These are phyloP conservation scores for Saturnia japonica DNA, from an alignment of 2,888 invertebrate species.

Conservation along the genomic window DNA sequence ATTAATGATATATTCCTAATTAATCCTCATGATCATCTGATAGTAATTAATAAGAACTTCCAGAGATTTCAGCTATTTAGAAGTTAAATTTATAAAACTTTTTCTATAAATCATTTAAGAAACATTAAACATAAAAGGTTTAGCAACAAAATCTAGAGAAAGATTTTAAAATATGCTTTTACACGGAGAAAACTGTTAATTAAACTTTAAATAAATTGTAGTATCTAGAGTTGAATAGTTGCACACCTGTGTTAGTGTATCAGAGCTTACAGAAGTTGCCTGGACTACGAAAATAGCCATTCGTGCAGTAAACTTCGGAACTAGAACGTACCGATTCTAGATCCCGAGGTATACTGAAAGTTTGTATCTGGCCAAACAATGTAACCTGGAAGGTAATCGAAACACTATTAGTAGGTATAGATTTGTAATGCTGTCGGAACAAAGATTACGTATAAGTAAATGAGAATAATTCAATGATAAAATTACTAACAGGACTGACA, in stretches of 20 bases:
- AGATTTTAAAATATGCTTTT: not conserved
- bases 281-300: slow-evolving; percentile 21
- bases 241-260: not conserved
- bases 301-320: slow-evolving; percentile 10
- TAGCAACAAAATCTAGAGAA: not conserved
- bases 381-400: not conserved
- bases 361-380: slow-evolving; percentile 7
- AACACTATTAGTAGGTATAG: not conserved
- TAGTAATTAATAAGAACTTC: not conserved
- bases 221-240: not conserved
- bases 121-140: not conserved
- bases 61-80: not conserved
- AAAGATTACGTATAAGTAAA: not conserved
- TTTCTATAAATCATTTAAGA: not conserved
- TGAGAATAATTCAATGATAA: not conserved
- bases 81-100: not conserved
- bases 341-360: slow-evolving; percentile 21
- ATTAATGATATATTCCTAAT: no score
- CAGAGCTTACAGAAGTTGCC: slow-evolving; percentile 39
- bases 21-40: no score
- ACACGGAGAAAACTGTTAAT: not conserved
- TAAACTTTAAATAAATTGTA: not conserved
- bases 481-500: not conserved
- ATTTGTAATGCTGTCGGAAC: not conserved
- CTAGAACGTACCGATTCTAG: slow-evolving; percentile 13